Evolutionary conservation across 2,797 vertebrate species (phyloP), one percentile per base, ranked within the genome.

Genomic region (Falco concolor): DNA sequence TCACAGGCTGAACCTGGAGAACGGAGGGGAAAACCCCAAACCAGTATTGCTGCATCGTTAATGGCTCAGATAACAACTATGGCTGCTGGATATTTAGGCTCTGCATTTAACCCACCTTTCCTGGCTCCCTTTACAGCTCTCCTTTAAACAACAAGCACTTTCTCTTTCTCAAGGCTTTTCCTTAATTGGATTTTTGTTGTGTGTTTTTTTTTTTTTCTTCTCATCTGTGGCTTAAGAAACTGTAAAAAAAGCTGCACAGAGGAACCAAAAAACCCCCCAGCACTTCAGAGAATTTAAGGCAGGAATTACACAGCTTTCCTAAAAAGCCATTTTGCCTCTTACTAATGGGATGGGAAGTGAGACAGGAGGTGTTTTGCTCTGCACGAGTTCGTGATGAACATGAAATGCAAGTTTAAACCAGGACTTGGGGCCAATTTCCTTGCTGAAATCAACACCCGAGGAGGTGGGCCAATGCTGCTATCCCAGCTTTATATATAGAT

Each of bases 11-110:
- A 95, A 92, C 70, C 42, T 77, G 68, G 86, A 94, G 72, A 95
- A 76, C 9, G 1, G 75, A 92, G 96, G 94, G 90, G 89, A 95
- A 96, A 96, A 97, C 95, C 92, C 90, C 95, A 94, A 90, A 95
- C 87, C 78, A 89, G 89, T 84, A 73, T 81, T 93, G 53, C 93
- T 87, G 84, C 93, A 90, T 93, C 2, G 1, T 27, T 90, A 80
- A 78, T 81, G 86, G 69, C 18, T 10, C 81, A 88, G 92, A 80
- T 95, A 96, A 89, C 92, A 93, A 13, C 63, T 76, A 53, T 50
- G 77, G 86, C 60, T 88, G 75, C 49, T 92, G 91, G 56, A 92
- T 96, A 60, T 83, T 93, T 93, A 45, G 86, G 57, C 40, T 92
- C 84, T 74, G 68, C 67, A 83, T 84, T 81, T 72, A 91, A 86